Evolutionary conservation across 2,888 invertebrate species (phyloP).

Genomic region (Seladonia tumulorum): DNA sequence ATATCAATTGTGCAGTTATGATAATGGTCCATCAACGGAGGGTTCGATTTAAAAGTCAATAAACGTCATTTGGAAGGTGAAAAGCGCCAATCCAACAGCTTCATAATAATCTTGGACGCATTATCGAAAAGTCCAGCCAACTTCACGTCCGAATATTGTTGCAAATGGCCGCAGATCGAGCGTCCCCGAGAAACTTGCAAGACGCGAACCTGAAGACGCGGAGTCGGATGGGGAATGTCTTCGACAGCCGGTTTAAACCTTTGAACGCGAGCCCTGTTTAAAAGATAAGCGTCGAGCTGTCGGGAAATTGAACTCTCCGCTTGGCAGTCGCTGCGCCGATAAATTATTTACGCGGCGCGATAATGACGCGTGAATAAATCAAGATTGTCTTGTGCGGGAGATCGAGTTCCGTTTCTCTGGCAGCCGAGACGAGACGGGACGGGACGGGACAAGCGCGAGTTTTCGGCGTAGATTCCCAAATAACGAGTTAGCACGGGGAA

Average conservation of each 20-base stretch:
- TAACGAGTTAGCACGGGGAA: not conserved
- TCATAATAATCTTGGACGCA: not conserved
- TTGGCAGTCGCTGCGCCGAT: slow-evolving; percentile 5
- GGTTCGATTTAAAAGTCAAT: not conserved
- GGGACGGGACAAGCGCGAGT: not conserved
- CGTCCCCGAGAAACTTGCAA: not conserved
- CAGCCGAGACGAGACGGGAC: not conserved
- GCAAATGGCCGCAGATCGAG: not conserved
- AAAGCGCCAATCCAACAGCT: not conserved
- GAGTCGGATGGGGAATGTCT: not conserved
- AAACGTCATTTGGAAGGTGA: not conserved
- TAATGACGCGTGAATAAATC: slow-evolving; percentile 47
- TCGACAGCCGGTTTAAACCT: slow-evolving; percentile 24
- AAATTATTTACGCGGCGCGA: slow-evolving; percentile 37
- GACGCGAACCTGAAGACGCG: no score
- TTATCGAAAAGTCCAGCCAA: not conserved
- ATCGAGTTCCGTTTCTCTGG: not conserved
- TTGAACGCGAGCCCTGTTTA: slow-evolving; percentile 23
- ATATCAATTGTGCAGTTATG: not conserved
- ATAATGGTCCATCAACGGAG: not conserved
- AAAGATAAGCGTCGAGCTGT: slow-evolving; percentile 14
- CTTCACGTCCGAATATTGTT: not conserved
- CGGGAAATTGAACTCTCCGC: slow-evolving; percentile 36
- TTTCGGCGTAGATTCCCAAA: not conserved
- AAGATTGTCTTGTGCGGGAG: slow-evolving; percentile 37